These are phyloP conservation scores for Drosophila paramelanica DNA, from an alignment of 2,888 invertebrate genomes.

Conservation along the genomic window DNA sequence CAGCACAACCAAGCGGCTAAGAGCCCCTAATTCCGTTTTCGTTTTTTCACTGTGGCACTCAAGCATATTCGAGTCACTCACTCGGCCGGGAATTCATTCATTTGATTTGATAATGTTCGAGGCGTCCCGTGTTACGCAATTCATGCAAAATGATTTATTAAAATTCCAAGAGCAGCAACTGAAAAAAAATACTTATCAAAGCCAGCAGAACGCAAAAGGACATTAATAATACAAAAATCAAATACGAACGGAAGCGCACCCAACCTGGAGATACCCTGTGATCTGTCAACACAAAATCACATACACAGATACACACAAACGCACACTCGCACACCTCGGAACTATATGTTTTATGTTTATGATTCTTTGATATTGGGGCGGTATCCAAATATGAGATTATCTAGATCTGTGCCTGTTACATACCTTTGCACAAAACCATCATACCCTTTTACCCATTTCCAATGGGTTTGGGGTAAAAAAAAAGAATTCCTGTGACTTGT, in stretches of 20 bases:
- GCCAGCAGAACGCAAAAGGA: slow-evolving; percentile 20
- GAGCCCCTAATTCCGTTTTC: slow-evolving; percentile 54
- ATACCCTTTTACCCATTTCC: too few species aligned
- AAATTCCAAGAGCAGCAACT: slow-evolving; percentile 65
- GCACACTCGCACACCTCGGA: too few species aligned
- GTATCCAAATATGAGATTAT: too few species aligned
- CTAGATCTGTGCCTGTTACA: too few species aligned
- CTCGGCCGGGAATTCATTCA: slow-evolving; percentile 48
- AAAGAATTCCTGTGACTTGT: slow-evolving; percentile 50
- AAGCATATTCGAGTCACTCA: slow-evolving; percentile 50
- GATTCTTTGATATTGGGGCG: too few species aligned
- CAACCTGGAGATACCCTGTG: too few species aligned
- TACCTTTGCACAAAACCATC: too few species aligned
- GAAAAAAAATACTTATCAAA: slow-evolving; percentile 26
- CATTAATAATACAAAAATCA: slow-evolving; percentile 39
- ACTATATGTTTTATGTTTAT: too few species aligned
- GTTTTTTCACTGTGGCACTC: slow-evolving; percentile 6
- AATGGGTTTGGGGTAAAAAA: background rate
- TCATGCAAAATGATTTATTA: slow-evolving; percentile 77
- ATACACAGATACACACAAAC: too few species aligned
- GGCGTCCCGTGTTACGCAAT: slow-evolving; percentile 58
- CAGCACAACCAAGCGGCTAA: slow-evolving; percentile 53
- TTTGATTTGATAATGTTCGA: slow-evolving; percentile 73
- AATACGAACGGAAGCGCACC: background rate
- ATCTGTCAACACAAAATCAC: too few species aligned